Evolutionary conservation across 2,888 invertebrate species (phyloP).

Genomic region (Seira musarum): DNA sequence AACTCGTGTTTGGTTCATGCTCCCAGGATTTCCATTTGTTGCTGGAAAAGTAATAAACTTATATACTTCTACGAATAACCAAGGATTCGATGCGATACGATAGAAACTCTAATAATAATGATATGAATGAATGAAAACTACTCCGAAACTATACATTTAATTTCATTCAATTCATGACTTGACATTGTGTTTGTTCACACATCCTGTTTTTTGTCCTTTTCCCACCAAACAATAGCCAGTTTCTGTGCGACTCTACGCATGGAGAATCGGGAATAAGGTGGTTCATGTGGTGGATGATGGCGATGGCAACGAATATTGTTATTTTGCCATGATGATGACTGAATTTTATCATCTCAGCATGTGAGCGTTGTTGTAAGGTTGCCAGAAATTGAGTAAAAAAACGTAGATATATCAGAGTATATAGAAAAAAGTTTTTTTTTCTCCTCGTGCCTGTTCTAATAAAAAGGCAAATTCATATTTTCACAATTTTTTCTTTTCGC

Average conservation of each 20-base stretch:
- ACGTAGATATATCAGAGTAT: not conserved
- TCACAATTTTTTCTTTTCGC: not conserved
- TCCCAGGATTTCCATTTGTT: too few species aligned
- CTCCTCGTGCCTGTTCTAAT: not conserved
- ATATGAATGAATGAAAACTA: not conserved
- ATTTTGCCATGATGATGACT: constrained; percentile 34
- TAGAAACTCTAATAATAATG: not conserved
- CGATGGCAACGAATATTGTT: constrained; percentile 11
- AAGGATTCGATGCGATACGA: not conserved
- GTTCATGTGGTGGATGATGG: too few species aligned
- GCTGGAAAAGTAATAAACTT: not conserved
- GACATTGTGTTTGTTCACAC: constrained; percentile 51
- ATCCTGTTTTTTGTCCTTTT: constrained; percentile 38
- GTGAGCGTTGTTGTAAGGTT: constrained; percentile 45
- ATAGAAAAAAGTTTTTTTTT: not conserved
- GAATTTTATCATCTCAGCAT: constrained; percentile 55
- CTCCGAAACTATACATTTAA: not conserved
- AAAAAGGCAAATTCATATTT: not conserved
- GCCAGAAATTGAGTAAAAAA: not conserved
- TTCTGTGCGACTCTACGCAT: constrained; percentile 36
- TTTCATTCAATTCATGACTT: constrained; percentile 31
- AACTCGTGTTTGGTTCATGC: too few species aligned
- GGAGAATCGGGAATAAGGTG: constrained; percentile 38
- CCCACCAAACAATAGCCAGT: constrained; percentile 13
- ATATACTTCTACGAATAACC: too few species aligned